phyloP scores from a whole-genome alignment of 37 sponge, comb jelly and placozoan genomes.

The Corticium candelabrum region DNA sequence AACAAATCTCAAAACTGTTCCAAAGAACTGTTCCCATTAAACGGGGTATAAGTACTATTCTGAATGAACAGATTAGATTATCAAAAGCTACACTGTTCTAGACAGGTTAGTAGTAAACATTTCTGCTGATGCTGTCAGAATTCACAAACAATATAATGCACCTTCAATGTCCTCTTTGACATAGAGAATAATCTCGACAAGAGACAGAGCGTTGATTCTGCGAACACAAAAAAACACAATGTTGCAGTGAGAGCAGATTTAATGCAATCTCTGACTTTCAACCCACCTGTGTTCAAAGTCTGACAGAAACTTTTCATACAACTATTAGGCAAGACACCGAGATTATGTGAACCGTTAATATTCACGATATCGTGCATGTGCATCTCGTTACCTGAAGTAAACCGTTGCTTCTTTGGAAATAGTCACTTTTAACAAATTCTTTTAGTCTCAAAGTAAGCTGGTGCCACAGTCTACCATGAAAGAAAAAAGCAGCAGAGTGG shows the following conservation, averaged over 20 bases:
- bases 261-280: no score
- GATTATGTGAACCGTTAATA: neutral
- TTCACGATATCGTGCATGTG: neutral
- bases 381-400: conserved; percentile 24
- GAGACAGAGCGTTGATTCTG: conserved; percentile 61
- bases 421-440: conserved; percentile 31
- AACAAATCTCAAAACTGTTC: no score
- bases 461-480: conserved; percentile 65
- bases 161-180: conserved; percentile 33
- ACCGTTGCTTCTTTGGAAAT: conserved; percentile 26
- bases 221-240: neutral
- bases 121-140: no score
- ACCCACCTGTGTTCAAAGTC: conserved; percentile 67
- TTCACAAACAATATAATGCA: neutral
- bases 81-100: no score
- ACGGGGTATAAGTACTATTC: no score
- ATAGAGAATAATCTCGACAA: conserved; percentile 38
- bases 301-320: conserved; percentile 47
- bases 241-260: no score
- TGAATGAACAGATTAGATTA: no score
- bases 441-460: conserved; percentile 36
- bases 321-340: conserved; percentile 12
- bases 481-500: neutral
- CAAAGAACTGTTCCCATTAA: no score
- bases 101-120: no score